Base-by-base conservation (phyloP, 2,888 invertebrate genomes). In the Vesta saturnalis region DNA sequence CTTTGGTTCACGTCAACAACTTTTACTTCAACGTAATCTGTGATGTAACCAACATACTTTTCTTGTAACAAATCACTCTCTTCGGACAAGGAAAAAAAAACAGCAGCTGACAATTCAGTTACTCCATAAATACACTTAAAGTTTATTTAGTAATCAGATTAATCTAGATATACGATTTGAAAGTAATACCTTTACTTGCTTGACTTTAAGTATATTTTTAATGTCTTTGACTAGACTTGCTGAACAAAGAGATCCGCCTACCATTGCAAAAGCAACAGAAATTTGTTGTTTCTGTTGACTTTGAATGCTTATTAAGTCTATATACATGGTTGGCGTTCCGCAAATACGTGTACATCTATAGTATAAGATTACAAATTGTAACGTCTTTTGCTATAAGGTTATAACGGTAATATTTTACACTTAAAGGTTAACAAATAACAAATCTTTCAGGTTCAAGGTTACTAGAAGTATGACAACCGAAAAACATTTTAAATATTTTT, bases 301-400 rank as follows among this genome's bases (percentile, higher is more conserved):
- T 74, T 87, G 86, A 2, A 81, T 81, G 22, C 86, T 85, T 47
- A 94, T 81, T 73, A 93, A 84, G 83, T 94, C 93, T 12, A 93
- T 89, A 82, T 92, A 92, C 94, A 94, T 94, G 1, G 95, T 94
- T 1, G 95, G 94, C 0, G 94, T 94, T 43, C 94, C 94, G 78
- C 90, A 90, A 19, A 91, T 80, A 0, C 89, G 82, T 0, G 89
- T 89, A 77, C 94, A 93, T 77, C 92, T 93, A 76, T 3, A 52
- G 19, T 19, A 21, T 19, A 43, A 47, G n/a, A n/a, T n/a, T n/a
- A n/a, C n/a, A n/a, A n/a, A n/a, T n/a, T n/a, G n/a, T n/a, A n/a
- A n/a, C n/a, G n/a, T n/a, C n/a, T n/a, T n/a, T n/a, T n/a, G n/a
- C n/a, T n/a, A n/a, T n/a, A n/a, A n/a, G n/a, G n/a, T n/a, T n/a